Evolutionary conservation across 2,888 invertebrate species (phyloP).

Genomic region (Phalera bucephala): DNA sequence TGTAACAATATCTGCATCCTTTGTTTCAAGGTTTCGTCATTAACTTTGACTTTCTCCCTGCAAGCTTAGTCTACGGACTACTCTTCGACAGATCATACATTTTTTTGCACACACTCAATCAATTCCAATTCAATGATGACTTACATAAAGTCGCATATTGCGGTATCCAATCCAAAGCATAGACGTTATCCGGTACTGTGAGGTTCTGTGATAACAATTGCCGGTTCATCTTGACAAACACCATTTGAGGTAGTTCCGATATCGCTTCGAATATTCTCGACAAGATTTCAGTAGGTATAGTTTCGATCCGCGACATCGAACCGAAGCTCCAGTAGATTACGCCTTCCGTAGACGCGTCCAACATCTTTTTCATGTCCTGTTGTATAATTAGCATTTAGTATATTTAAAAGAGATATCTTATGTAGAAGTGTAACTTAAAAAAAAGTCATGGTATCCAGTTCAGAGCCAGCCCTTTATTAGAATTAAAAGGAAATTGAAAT

Average conservation of each 20-base stretch:
- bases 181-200: slow-evolving; percentile 74
- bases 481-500: no score
- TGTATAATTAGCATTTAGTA: slow-evolving; percentile 3
- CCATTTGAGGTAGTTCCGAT: slow-evolving; percentile 75
- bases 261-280: slow-evolving; percentile 75
- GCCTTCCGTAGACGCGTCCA: slow-evolving; percentile 73
- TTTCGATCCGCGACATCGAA: slow-evolving; percentile 81
- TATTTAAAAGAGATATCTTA: no score
- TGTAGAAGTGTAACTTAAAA: no score
- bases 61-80: no score
- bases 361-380: slow-evolving; percentile 65
- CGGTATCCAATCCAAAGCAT: slow-evolving; percentile 80
- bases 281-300: slow-evolving; percentile 71
- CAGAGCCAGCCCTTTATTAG: no score
- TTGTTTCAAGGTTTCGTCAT: no score
- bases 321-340: slow-evolving; percentile 84
- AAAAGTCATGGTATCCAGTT: no score
- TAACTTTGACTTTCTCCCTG: no score
- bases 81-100: no score
- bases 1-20: no score
- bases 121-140: no score
- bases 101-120: no score
- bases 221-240: slow-evolving; percentile 81
- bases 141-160: slow-evolving; percentile 80
- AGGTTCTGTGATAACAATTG: slow-evolving; percentile 67